Base-by-base conservation (phyloP, 1,140 invertebrate species). In the Carcinoscorpius rotundicauda region DNA sequence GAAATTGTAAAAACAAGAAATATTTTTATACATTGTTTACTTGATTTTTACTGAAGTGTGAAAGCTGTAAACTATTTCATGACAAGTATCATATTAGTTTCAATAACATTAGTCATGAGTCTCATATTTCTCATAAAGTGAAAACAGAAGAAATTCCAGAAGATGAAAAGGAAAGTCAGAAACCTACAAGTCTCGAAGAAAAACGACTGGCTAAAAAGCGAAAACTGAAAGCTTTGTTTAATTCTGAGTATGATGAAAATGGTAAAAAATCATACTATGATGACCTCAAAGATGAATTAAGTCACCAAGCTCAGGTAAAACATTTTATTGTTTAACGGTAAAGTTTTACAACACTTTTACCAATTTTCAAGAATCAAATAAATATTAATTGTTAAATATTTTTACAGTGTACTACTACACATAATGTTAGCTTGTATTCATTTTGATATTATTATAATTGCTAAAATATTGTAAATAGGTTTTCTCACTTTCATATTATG, bases 171-270 rank as follows among this genome's bases (percentile, higher is more conserved):
- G 61, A 50, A 52, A n/a, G 6, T 5, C 29, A 51, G 49, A 53
- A 57, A 6, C 49, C 52, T 29, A 73, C 74, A 74, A 79, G 75
- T 52, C 67, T 73, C 48, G 75, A 85, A 75, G 82, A 87, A 69
- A 82, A 86, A 63, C 78, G 94, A 56, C 76, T 87, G 2, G 93
- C 94, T 73, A 89, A 89, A 73, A 99, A 99, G 75, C 80, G 85
- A 58, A 92, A 91, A 74, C 77, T 98, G 5, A 99, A 98, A 79
- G 87, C 91, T 70, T 86, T 88, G 75, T 99, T 99, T 80, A 87
- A 99, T 81, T 81, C 85, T 4, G 90, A 97, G 73, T 99, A 98
- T 78, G 97, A 99, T 73, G 72, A 75, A 61, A 58, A 63, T 49
- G 73, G 72, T 60, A 91, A 88, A 51, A 85, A 86, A 62, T 85